Evolutionary conservation across 2,113 vertebrate genomes (phyloP), one percentile per base, ranked within the genome.

Genomic region (Hydrochoerus hydrochaeris): DNA sequence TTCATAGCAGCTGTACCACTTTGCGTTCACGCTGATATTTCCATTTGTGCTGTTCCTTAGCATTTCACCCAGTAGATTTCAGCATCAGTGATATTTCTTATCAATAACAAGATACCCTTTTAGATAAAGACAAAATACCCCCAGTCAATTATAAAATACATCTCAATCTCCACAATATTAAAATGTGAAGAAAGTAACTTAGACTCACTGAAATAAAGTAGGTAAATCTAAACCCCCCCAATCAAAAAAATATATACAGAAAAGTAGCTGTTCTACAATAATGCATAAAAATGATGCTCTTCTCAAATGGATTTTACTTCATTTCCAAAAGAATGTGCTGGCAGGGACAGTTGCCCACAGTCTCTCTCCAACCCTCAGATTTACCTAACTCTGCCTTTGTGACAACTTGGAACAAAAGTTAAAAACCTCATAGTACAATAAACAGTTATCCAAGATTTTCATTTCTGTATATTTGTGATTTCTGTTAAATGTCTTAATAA

Each of bases 291-390:
- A 93, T 65, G 13, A 32, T 85, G 32, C 46, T 12, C 71, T 95
- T 83, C 80, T 62, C 80, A 91, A 54, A 71, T 62, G 1, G 87
- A 28, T 82, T 94, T 89, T 85, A 84, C 63, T 10, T 86, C 49
- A 78, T 95, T 94, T 91, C 67, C 85, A 78, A 96, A 91, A 88
- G 62, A 92, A 65, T 85, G 26, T 85, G 24, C 46, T 89, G 96
- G 96, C 54, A 84, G 22, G 17, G 9, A 83, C 10, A 88, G 26
- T 28, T 24, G n/a, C 44, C 73, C 44, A 63, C 69, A 69, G 46
- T 13, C 6, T 24, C 24, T 32, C 28, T 13, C 67, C 73, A 78
- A 63, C 57, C 20, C 7, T n/a, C 12, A 62, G 17, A 75, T 11
- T 91, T 71, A 85, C 13, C 63, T 54, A 93, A 54, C 44, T 84